These are phyloP conservation scores for Takifugu flavidus DNA, from an alignment of 2,113 vertebrate species.

Conservation along the genomic window DNA sequence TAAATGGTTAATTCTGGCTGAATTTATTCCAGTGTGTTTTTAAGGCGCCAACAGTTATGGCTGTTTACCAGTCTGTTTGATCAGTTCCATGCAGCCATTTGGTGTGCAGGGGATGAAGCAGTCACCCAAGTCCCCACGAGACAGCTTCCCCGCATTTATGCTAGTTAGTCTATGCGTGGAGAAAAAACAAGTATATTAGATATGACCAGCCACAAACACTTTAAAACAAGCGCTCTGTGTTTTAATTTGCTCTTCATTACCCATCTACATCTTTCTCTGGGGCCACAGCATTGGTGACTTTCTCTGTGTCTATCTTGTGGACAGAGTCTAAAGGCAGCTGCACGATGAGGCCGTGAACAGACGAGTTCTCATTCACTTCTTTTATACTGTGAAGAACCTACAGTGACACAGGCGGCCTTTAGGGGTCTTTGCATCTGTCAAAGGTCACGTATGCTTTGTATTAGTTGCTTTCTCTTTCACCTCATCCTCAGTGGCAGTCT, in stretches of 20 bases:
- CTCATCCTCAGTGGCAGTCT: conserved; percentile 87
- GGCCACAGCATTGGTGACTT: conserved; percentile 85
- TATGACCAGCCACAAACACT: background rate
- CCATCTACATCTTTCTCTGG: conserved; percentile 97
- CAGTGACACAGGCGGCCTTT: background rate
- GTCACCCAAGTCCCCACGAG: conserved; percentile 88
- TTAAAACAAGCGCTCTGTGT: no score
- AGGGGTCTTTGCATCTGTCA: no score
- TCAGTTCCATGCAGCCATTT: conserved; percentile 96
- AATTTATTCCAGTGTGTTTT: background rate
- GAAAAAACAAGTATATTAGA: background rate
- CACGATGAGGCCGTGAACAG: conserved; percentile 90
- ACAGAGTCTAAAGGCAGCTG: conserved; percentile 92
- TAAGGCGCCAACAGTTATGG: background rate
- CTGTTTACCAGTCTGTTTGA: conserved; percentile 84
- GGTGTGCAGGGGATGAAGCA: conserved; percentile 97
- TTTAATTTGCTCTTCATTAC: conserved; percentile 55
- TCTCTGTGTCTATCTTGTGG: conserved; percentile 86
- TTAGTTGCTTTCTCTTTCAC: conserved; percentile 64
- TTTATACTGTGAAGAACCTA: conserved; percentile 85
- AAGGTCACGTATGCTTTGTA: background rate
- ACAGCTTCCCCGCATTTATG: conserved; percentile 91
- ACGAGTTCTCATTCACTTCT: conserved; percentile 85
- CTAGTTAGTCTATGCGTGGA: conserved; percentile 83
- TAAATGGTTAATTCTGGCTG: background rate